phyloP scores from a whole-genome alignment of 2,888 invertebrate genomes.

The Argyresthia albistria region DNA sequence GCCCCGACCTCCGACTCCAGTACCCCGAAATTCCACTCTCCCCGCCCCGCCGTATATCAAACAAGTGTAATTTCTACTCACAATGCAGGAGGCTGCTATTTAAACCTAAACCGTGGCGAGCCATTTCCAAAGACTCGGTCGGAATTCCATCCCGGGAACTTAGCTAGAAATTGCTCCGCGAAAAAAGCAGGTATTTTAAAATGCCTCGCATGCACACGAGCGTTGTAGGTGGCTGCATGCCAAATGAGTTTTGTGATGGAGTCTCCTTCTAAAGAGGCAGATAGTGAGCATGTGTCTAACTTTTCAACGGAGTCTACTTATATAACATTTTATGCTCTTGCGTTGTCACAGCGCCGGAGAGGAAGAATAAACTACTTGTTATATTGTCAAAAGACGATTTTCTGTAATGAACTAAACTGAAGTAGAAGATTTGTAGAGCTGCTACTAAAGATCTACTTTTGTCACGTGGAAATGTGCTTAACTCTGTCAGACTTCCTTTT shows the following conservation, averaged over 20 bases:
- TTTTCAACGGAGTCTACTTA: slow-evolving; percentile 16
- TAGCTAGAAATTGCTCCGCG: slow-evolving; percentile 22
- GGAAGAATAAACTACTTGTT: too few relatives aligned
- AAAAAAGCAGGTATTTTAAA: slow-evolving; percentile 59
- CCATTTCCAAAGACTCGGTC: background rate
- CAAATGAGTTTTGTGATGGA: slow-evolving; percentile 68
- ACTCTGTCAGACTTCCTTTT: too few relatives aligned
- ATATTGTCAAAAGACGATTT: too few relatives aligned
- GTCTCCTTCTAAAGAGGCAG: slow-evolving; percentile 47
- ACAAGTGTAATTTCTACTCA: too few relatives aligned
- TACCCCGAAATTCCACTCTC: too few relatives aligned
- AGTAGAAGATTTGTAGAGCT: too few relatives aligned
- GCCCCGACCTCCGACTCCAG: too few relatives aligned
- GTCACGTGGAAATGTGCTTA: too few relatives aligned
- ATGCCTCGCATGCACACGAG: slow-evolving; percentile 51
- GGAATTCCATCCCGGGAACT: slow-evolving; percentile 37
- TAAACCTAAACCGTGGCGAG: background rate
- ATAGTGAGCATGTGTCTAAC: slow-evolving; percentile 38
- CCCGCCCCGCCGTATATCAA: too few relatives aligned
- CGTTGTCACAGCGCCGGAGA: too few relatives aligned
- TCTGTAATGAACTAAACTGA: too few relatives aligned
- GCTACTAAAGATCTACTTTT: too few relatives aligned
- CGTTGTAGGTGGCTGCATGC: slow-evolving; percentile 65
- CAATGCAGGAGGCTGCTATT: background rate
- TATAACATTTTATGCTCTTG: background rate